Conservation (phyloP, 1,140 invertebrate species). For the Drosophila sucinea region DNA sequence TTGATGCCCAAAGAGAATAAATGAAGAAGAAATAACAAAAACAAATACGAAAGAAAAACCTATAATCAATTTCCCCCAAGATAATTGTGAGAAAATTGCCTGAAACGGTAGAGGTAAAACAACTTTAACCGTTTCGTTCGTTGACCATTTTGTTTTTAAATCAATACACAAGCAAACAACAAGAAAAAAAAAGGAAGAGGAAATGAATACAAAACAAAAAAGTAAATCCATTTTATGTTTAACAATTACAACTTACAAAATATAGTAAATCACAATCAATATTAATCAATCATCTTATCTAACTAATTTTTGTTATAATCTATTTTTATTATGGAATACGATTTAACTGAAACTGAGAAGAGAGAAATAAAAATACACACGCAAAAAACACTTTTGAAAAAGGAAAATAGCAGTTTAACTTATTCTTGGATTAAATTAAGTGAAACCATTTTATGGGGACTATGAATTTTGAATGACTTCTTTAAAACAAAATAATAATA, state of each 20-base stretch:
- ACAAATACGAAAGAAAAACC: slow-evolving; percentile 26
- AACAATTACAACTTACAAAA: slow-evolving; percentile 61
- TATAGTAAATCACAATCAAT: slow-evolving; percentile 78
- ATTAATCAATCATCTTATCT: slow-evolving; percentile 61
- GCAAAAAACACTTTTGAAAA: slow-evolving; percentile 47
- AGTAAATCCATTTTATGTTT: slow-evolving; percentile 24
- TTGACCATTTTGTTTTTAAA: slow-evolving; percentile 49
- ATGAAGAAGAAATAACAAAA: slow-evolving; percentile 29
- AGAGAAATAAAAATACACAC: slow-evolving; percentile 49
- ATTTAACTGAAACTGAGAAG: slow-evolving; percentile 55
- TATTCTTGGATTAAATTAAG: background rate
- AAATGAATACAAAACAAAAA: background rate
- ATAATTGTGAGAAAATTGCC: slow-evolving; percentile 50
- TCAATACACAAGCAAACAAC: slow-evolving; percentile 24
- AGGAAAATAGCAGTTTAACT: slow-evolving; percentile 21
- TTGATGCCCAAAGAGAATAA: slow-evolving; percentile 72
- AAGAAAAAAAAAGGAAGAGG: slow-evolving; percentile 10
- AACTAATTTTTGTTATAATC: slow-evolving; percentile 58
- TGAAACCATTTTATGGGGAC: background rate
- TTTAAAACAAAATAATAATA: background rate
- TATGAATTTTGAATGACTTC: slow-evolving; percentile 16
- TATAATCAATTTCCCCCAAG: slow-evolving; percentile 15
- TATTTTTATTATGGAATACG: slow-evolving; percentile 66
- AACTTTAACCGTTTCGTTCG: slow-evolving; percentile 43
- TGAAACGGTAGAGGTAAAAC: slow-evolving; percentile 33